Conservation (phyloP, 2,888 invertebrate genomes). For the Drosophila pullipes region DNA sequence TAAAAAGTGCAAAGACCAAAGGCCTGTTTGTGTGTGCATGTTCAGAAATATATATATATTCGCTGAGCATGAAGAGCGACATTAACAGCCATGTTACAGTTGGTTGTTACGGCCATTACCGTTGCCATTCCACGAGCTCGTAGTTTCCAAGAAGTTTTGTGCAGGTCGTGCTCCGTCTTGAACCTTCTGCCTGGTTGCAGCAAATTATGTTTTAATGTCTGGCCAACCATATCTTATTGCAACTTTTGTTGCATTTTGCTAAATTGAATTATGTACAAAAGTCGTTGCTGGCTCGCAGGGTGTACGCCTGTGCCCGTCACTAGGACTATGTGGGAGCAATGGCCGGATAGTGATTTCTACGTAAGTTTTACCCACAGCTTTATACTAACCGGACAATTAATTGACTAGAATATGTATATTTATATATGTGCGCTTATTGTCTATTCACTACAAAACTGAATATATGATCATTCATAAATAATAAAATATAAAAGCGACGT, state of each 20-base stretch:
- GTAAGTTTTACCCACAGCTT: neutral
- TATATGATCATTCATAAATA: neutral
- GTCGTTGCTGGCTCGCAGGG: neutral
- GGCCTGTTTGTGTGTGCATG: conserved; percentile 17
- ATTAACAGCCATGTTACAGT: conserved; percentile 43
- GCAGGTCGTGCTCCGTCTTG: conserved; percentile 6
- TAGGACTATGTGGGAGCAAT: neutral
- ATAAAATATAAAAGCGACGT: neutral
- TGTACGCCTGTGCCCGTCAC: neutral
- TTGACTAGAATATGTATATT: neutral
- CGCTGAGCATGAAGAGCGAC: conserved; percentile 26
- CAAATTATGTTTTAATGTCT: conserved; percentile 73
- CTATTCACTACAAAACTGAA: neutral
- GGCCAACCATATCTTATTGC: conserved; percentile 65
- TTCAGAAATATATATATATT: conserved; percentile 7
- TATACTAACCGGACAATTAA: no score
- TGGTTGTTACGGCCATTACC: conserved; percentile 12
- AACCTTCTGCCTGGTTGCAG: conserved; percentile 32
- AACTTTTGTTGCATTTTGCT: conserved; percentile 71
- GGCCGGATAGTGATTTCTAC: neutral
- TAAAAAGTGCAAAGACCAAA: conserved; percentile 53
- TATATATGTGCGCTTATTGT: neutral
- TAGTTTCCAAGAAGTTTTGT: conserved; percentile 14
- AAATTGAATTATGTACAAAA: conserved; percentile 69
- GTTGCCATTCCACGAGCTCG: conserved; percentile 4